These are phyloP conservation scores for Casuarius casuarius DNA, from an alignment of 2,113 vertebrate species.

Conservation along the genomic window DNA sequence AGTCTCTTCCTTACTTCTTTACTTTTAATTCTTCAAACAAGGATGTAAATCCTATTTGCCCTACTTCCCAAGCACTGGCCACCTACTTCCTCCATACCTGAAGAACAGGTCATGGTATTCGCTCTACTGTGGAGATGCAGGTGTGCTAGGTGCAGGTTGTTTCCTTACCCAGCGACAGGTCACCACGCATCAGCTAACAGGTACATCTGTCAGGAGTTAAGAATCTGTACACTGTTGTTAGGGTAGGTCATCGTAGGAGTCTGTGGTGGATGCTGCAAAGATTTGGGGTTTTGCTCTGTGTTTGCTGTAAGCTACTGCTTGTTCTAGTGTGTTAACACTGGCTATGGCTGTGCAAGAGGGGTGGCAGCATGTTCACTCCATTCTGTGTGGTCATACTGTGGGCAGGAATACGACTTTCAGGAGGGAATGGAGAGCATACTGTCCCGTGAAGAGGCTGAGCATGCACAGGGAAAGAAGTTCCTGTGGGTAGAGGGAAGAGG, in stretches of 20 bases:
- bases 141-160: background rate
- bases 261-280: background rate
- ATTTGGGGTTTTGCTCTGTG: background rate
- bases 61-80: background rate
- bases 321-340: background rate
- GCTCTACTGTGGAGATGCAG: background rate
- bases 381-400: background rate
- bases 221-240: background rate
- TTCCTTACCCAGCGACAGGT: background rate
- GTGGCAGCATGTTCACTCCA: background rate
- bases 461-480: no score
- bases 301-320: background rate
- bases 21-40: background rate
- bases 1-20: background rate
- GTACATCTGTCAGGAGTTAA: background rate
- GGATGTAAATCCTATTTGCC: background rate
- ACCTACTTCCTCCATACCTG: background rate
- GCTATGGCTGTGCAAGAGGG: background rate
- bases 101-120: background rate
- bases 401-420: no score
- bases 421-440: no score
- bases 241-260: background rate
- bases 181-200: background rate
- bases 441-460: no score
- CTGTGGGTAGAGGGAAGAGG: no score